Percentiles rank a stretch among this genome's conserved stretches.
Conservation (phyloP, 1,140 invertebrate species). For the Pantala flavescens region DNA sequence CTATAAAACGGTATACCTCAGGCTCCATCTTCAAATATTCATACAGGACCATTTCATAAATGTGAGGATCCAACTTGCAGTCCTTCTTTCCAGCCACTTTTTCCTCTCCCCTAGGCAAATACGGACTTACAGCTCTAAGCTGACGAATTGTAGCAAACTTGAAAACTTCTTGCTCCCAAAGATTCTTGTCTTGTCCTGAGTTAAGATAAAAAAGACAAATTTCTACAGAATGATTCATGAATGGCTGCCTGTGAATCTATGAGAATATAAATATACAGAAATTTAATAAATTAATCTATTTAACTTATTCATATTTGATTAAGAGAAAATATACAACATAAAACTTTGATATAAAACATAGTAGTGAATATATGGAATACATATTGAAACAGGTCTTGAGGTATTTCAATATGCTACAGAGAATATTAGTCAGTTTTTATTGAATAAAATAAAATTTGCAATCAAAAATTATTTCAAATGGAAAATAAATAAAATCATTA, state of each 20-base stretch:
- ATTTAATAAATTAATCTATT: too few species aligned
- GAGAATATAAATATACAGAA: too few species aligned
- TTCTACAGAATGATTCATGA: neutral
- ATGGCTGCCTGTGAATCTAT: neutral
- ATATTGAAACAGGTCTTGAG: too few species aligned
- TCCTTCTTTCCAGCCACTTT: slow-evolving; percentile 26
- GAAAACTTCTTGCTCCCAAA: slow-evolving; percentile 90
- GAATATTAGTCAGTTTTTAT: too few species aligned
- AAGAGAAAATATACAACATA: too few species aligned
- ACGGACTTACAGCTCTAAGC: slow-evolving; percentile 71
- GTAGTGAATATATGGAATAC: too few species aligned
- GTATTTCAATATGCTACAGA: too few species aligned
- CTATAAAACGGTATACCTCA: slow-evolving; percentile 34
- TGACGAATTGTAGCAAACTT: slow-evolving; percentile 82
- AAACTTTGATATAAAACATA: too few species aligned
- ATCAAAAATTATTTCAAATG: too few species aligned
- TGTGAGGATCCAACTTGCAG: slow-evolving; percentile 60
- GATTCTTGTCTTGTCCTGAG: slow-evolving; percentile 67
- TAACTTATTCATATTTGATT: too few species aligned
- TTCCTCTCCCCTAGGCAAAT: slow-evolving; percentile 58
- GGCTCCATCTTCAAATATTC: slow-evolving; percentile 85
- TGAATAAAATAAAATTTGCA: too few species aligned
- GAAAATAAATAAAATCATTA: too few species aligned
- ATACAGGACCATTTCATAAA: slow-evolving; percentile 93
- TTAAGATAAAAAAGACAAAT: slow-evolving; percentile 13